Conservation (phyloP, 1,140 invertebrate genomes). For the Idris sp. region DNA sequence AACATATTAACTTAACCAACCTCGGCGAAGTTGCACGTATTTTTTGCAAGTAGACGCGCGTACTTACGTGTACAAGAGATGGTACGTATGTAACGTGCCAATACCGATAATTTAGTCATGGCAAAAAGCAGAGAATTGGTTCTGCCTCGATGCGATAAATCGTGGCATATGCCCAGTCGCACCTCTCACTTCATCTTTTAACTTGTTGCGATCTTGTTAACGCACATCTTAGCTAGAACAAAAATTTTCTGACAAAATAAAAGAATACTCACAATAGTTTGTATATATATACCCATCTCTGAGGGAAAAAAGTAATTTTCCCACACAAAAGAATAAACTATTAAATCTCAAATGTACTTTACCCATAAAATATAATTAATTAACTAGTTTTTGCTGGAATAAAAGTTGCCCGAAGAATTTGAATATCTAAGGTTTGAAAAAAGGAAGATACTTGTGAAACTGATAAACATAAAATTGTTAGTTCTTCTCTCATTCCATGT, state of each 20-base stretch:
- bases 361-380: too few relatives aligned
- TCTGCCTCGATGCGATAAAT: conserved; percentile 64
- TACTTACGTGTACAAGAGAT: conserved; percentile 58
- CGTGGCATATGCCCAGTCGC: conserved; percentile 47
- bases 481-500: conserved; percentile 22
- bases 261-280: too few relatives aligned
- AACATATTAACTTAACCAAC: conserved; percentile 56
- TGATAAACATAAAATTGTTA: not conserved
- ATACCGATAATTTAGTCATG: conserved; percentile 70
- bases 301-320: too few relatives aligned
- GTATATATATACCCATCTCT: too few relatives aligned
- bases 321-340: too few relatives aligned
- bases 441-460: too few relatives aligned
- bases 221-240: conserved; percentile 43
- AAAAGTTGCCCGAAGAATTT: too few relatives aligned
- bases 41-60: conserved; percentile 65
- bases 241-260: conserved; percentile 14
- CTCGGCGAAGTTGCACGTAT: conserved; percentile 51
- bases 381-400: too few relatives aligned
- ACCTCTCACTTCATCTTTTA: conserved; percentile 51
- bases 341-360: too few relatives aligned
- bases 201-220: conserved; percentile 66
- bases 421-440: conserved; percentile 12
- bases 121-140: conserved; percentile 63
- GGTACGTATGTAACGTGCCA: conserved; percentile 66